Conservation (phyloP, 2,888 invertebrate species). For the Eilema sororculum region DNA sequence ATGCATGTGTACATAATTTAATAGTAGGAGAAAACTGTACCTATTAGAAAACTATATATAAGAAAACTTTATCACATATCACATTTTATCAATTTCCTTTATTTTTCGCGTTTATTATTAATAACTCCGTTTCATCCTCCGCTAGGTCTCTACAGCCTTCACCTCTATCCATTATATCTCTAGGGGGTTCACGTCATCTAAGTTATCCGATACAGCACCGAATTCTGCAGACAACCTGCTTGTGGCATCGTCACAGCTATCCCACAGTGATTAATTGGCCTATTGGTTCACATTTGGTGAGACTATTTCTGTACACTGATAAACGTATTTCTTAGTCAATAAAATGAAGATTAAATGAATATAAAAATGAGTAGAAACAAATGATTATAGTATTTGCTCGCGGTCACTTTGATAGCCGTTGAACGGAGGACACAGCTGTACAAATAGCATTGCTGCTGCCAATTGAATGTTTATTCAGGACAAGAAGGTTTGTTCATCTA, state of each 20-base stretch:
- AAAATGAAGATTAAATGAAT: background rate
- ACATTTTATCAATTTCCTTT: too few relatives aligned
- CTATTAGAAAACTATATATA: too few relatives aligned
- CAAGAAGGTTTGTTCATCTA: constrained; percentile 3
- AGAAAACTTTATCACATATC: too few relatives aligned
- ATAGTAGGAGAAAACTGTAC: too few relatives aligned
- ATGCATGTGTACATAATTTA: too few relatives aligned
- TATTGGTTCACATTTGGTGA: background rate
- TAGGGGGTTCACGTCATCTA: constrained; percentile 49
- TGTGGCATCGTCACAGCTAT: background rate
- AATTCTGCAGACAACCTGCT: constrained; percentile 28
- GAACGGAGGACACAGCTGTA: constrained; percentile 1
- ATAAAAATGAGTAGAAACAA: background rate
- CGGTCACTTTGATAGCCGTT: constrained; percentile 1
- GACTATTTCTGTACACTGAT: too few relatives aligned
- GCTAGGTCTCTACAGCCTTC: background rate
- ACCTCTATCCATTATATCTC: constrained; percentile 24
- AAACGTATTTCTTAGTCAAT: too few relatives aligned
- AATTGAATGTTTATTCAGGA: constrained; percentile 11
- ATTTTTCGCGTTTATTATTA: too few relatives aligned
- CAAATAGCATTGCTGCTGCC: background rate
- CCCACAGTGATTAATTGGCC: background rate
- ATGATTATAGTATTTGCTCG: background rate
- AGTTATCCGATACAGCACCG: constrained; percentile 47
- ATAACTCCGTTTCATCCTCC: background rate